A percentile compares a stretch with the other conserved stretches of the same genome.
Conservation (phyloP, 2,888 invertebrate species). For the Dryadula phaetusa region DNA sequence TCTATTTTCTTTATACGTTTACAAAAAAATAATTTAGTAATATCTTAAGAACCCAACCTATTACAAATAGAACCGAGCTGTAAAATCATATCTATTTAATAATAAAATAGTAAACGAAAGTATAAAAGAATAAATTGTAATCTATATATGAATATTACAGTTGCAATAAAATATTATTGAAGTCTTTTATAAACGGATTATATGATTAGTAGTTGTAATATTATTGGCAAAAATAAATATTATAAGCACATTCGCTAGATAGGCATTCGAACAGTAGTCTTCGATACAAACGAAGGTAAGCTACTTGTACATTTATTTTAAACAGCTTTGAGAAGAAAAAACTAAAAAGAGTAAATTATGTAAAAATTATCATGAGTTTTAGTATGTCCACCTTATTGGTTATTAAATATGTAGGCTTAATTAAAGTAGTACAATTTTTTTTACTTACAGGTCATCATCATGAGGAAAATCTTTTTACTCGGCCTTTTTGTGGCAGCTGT, state of each 20-base stretch:
- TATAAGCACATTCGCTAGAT: not conserved
- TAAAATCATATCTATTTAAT: not conserved
- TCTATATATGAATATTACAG: slow-evolving; percentile 7
- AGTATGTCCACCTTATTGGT: not conserved
- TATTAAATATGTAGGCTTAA: not conserved
- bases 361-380: not conserved
- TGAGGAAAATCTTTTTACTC: slow-evolving; percentile 66
- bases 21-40: too few species aligned
- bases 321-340: not conserved
- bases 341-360: too few species aligned
- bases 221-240: slow-evolving; percentile 20
- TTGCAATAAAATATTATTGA: slow-evolving; percentile 4
- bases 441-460: slow-evolving; percentile 48
- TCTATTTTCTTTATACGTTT: too few species aligned
- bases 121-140: slow-evolving; percentile 18
- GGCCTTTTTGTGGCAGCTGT: slow-evolving; percentile 63
- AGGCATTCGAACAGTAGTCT: slow-evolving; percentile 53
- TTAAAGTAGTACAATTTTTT: not conserved
- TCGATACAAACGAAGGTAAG: slow-evolving; percentile 55
- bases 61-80: not conserved
- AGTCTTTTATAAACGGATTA: slow-evolving; percentile 14
- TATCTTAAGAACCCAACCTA: not conserved
- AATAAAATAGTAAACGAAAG: not conserved
- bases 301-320: not conserved
- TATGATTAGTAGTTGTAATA: slow-evolving; percentile 2